A percentile compares a stretch with the other conserved stretches of the same genome.
Conservation (phyloP, 2,797 vertebrate genomes). For the Tokudaia tokunoshimensis region DNA sequence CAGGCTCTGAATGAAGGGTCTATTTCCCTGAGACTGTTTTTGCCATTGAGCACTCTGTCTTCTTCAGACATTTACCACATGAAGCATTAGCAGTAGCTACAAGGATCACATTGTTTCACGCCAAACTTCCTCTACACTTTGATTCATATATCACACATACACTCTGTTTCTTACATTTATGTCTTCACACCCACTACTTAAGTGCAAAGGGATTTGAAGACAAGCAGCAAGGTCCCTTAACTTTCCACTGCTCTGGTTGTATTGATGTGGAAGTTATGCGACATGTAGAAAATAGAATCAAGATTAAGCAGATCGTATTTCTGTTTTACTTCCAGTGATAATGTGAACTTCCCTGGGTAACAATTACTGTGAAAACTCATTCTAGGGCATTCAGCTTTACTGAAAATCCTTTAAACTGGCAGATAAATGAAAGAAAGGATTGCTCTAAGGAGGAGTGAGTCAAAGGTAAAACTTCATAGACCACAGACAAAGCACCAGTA, state of each 20-base stretch:
- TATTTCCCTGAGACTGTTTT: constrained; percentile 54
- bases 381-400: constrained; percentile 45
- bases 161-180: constrained; percentile 63
- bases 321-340: constrained; percentile 54
- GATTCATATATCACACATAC: constrained; percentile 72
- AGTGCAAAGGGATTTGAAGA: constrained; percentile 75
- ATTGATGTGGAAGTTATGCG: constrained; percentile 76
- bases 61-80: constrained; percentile 52
- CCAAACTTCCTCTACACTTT: constrained; percentile 47
- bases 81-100: constrained; percentile 74
- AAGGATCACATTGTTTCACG: constrained; percentile 74
- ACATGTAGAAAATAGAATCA: constrained; percentile 80
- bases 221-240: constrained; percentile 74
- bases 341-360: constrained; percentile 52
- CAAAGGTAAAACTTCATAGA: not conserved
- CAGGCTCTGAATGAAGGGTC: constrained; percentile 69
- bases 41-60: constrained; percentile 72
- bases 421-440: constrained; percentile 32
- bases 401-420: constrained; percentile 27
- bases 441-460: not conserved
- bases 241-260: constrained; percentile 77
- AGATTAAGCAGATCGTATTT: constrained; percentile 81
- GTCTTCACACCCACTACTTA: constrained; percentile 76
- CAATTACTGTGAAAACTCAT: constrained; percentile 63
- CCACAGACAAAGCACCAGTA: not conserved